Base-by-base conservation (phyloP, 1,140 invertebrate genomes). In the Meteorus sp. region DNA sequence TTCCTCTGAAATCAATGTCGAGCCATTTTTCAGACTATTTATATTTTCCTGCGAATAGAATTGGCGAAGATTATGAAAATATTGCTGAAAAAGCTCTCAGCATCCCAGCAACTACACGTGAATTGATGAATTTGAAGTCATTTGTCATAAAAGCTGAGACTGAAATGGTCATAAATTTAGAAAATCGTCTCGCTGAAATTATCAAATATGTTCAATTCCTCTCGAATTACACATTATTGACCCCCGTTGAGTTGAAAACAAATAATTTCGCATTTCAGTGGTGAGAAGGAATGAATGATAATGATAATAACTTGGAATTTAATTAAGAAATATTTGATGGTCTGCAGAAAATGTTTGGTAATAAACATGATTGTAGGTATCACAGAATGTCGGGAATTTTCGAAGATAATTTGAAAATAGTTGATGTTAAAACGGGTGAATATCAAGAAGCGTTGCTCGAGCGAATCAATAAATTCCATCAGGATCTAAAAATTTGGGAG, bases 201-300 rank as follows among this genome's bases (percentile, higher is more conserved):
- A 73, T 88, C 72, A 76, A 80, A 60, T 86, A 88, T 56, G 86
- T 93, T 13, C 72, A 88, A 59, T 93, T 93, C 74, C 74, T 94
- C 2, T 88, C 90, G 3, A 92, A 96, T 75, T 90, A 92, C 70
- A 87, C 87, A 0, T 75, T 83, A 0, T 86, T 95, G 53, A 88
- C 89, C 0, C 87, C 91, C 0, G 80, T 91, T 6, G 91, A 97
- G 77, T 88, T 95, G 59, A 93, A 93, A 72, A 86, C 88, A 8
- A 95, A 95, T 70, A 91, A 90, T 58, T 88, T 88, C 56, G 87
- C 91, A 0, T 94, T 95, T 69, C 87, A 91, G 67, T 95, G 93
- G 92, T 78, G 57, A 62, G 57, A 19, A 20, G 6, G 20, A 2
- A 23, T n/a, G n/a, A n/a, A n/a, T 35, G 6, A 1, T 20, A 20